These are phyloP conservation scores for Atrina japonica DNA, from an alignment of 2,888 invertebrate species.

Conservation along the genomic window DNA sequence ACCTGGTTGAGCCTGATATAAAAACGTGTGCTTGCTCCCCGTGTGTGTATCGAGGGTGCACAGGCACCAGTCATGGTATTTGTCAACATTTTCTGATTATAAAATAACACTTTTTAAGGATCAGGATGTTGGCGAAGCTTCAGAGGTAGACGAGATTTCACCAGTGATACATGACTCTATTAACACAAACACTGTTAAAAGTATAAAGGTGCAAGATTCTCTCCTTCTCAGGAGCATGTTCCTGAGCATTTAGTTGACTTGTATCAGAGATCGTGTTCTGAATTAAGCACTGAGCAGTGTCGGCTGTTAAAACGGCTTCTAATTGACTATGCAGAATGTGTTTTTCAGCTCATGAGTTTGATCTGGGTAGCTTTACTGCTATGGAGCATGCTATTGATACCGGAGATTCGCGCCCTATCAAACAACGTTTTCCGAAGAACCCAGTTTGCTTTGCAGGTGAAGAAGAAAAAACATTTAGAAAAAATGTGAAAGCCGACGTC, in stretches of 20 bases:
- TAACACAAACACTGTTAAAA: neutral
- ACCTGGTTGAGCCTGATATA: neutral
- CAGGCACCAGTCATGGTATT: neutral
- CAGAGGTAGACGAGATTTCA: conserved; percentile 1
- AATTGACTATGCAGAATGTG: conserved; percentile 35
- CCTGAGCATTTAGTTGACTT: conserved; percentile 23
- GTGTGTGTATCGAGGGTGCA: neutral
- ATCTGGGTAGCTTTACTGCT: conserved; percentile 31
- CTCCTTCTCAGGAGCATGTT: neutral
- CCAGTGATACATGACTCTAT: neutral
- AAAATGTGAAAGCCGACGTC: conserved; percentile 36
- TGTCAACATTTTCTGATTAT: conserved; percentile 1
- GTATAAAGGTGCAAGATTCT: conserved; percentile 1
- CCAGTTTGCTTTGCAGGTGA: conserved; percentile 39
- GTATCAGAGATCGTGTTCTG: conserved; percentile 1
- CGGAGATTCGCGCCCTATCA: conserved; percentile 30
- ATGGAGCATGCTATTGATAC: conserved; percentile 44
- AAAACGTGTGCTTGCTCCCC: neutral
- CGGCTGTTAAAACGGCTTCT: conserved; percentile 14
- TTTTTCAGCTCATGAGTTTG: conserved; percentile 38
- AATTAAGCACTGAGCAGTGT: conserved; percentile 15
- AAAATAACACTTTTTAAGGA: neutral
- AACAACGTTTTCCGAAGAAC: conserved; percentile 37
- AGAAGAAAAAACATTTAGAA: conserved; percentile 42
- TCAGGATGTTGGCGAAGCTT: conserved; percentile 7